A percentile compares a stretch with the other conserved stretches of the same genome.
phyloP scores from a whole-genome alignment of 1,140 invertebrate genomes.

The Streblospio benedicti region DNA sequence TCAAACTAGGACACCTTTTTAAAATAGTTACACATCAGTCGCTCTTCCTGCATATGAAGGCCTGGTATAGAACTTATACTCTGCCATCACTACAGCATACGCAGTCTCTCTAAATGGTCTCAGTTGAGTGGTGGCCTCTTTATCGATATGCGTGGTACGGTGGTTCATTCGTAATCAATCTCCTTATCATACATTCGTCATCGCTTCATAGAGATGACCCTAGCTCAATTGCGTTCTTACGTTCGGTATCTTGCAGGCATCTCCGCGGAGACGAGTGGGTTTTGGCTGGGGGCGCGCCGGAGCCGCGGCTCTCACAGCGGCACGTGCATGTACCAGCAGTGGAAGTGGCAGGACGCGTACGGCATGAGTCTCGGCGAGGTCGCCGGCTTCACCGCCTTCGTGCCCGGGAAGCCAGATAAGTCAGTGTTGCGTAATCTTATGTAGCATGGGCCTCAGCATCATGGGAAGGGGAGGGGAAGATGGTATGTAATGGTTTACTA shows the following conservation, averaged over 20 bases:
- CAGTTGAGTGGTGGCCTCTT: no score
- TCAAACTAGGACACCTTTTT: no score
- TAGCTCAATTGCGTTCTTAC: no score
- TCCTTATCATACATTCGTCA: no score
- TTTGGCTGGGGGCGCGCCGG: constrained; percentile 12
- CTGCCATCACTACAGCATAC: no score
- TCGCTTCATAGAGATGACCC: no score
- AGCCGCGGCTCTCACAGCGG: constrained; percentile 9
- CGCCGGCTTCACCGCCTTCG: constrained; percentile 13
- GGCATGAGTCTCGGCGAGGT: constrained; percentile 7
- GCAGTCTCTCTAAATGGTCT: no score
- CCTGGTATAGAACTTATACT: no score
- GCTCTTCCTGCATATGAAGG: no score
- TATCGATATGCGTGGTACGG: no score
- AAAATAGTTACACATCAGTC: no score
- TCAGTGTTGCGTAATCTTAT: neutral
- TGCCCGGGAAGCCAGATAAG: constrained; percentile 16
- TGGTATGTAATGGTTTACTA: neutral
- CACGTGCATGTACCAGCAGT: constrained; percentile 14
- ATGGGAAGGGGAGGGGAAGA: neutral
- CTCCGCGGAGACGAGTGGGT: neutral
- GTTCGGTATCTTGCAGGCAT: constrained; percentile 2
- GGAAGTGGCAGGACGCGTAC: constrained; percentile 15
- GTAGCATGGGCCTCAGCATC: neutral
- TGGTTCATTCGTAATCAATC: no score